phyloP scores from a whole-genome alignment of 2,113 vertebrate species.

The Thymallus thymallus region DNA sequence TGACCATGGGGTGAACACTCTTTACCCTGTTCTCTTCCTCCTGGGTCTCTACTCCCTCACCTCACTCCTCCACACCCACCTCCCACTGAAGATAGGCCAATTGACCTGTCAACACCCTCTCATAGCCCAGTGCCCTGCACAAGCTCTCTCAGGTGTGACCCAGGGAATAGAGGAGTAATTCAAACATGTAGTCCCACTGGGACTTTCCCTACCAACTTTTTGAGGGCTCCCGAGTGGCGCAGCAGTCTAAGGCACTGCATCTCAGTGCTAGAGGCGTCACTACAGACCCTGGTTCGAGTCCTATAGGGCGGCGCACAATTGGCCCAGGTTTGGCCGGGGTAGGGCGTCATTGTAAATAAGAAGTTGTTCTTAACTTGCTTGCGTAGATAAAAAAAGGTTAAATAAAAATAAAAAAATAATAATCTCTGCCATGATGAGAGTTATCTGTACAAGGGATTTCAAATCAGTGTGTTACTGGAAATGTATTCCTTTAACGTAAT shows the following conservation, averaged over 20 bases:
- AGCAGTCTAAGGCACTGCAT: no score
- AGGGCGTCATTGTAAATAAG: no score
- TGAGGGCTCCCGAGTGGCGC: no score
- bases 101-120: slow-evolving; percentile 53
- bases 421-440: background rate
- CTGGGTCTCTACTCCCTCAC: background rate
- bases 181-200: slow-evolving; percentile 22
- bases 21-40: no score
- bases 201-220: slow-evolving; percentile 42
- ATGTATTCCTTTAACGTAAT: background rate
- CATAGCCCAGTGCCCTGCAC: slow-evolving; percentile 29
- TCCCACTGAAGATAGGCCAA: background rate
- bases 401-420: no score
- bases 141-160: slow-evolving; percentile 48
- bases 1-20: no score
- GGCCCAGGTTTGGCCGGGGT: no score
- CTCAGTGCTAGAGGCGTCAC: no score
- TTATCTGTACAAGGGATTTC: background rate
- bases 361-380: no score
- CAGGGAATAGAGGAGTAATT: slow-evolving; percentile 17
- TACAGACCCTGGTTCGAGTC: no score
- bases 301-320: no score
- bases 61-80: background rate
- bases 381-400: no score
- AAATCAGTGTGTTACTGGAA: background rate